Evolutionary conservation across 2,113 vertebrate species (phyloP), one percentile per base, ranked within the genome.

Genomic region (Indri indri): DNA sequence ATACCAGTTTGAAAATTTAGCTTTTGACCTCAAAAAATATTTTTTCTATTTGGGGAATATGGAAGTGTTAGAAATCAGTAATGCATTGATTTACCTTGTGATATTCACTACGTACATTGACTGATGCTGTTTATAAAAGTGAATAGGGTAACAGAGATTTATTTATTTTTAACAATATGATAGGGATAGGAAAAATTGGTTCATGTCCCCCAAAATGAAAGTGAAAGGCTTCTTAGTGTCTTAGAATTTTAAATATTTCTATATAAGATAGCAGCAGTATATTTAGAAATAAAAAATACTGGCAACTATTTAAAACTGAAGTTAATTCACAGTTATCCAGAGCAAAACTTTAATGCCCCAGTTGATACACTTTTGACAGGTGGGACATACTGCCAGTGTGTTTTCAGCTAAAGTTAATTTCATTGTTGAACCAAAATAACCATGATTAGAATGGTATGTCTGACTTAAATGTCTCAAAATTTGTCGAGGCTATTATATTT

Each of bases 1-100:
- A 42, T 96, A 65, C 47, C 54, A 81, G 4, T 88, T 91, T 90
- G 87, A 90, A 95, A 84, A 91, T 93, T 37, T 71, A 93, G 66
- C 37, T 73, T 95, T 88, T 80, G 68, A 79, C 5, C 42, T 96
- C 89, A 63, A 82, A 83, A 50, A 34, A 7, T 8, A 27, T 66
- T 77, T 74, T 85, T 12, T n/a, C 11, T 59, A 1, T 85, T 86
- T 83, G 74, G 25, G n/a, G n/a, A 93, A 71, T 82, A 91, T 93
- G 34, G 59, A 95, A 70, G 8, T 52, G 18, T 82, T 77, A 74
- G 45, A 76, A 88, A 80, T 81, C 61, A 59, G 25, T 42, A 61
- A 88, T 95, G 20, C 61, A 47, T 80, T 83, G 65, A 54, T 50
- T 92, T 2, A 25, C 11, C 16, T 65, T 83, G 52, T 8, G 76